These are phyloP conservation scores for Aricia agestis DNA, from an alignment of 1,140 invertebrate genomes.

Conservation along the genomic window DNA sequence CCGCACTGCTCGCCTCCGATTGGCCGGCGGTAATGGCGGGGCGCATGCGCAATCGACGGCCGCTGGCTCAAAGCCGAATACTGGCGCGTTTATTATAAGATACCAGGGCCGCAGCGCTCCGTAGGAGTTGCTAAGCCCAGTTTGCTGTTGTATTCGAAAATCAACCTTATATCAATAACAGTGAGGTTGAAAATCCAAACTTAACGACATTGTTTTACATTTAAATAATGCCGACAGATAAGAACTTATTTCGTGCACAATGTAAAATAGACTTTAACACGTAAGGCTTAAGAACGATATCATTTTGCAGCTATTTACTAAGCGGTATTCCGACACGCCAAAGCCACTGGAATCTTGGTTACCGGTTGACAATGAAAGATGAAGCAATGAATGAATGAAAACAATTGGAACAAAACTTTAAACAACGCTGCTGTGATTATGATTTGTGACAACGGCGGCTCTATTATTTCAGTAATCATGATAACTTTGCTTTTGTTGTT, in stretches of 20 bases:
- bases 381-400: slow-evolving; percentile 41
- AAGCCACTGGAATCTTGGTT: slow-evolving; percentile 51
- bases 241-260: slow-evolving; percentile 31
- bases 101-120: slow-evolving; percentile 67
- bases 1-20: slow-evolving; percentile 56
- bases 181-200: slow-evolving; percentile 30
- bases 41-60: slow-evolving; percentile 65
- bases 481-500: neutral
- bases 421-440: slow-evolving; percentile 18
- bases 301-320: slow-evolving; percentile 39
- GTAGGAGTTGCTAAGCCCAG: slow-evolving; percentile 59
- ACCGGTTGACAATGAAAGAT: slow-evolving; percentile 41
- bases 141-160: slow-evolving; percentile 23
- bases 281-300: slow-evolving; percentile 24
- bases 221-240: slow-evolving; percentile 55
- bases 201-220: slow-evolving; percentile 38
- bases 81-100: slow-evolving; percentile 69
- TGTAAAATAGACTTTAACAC: slow-evolving; percentile 39
- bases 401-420: slow-evolving; percentile 26
- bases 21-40: slow-evolving; percentile 59
- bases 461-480: neutral
- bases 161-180: slow-evolving; percentile 25
- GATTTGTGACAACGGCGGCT: slow-evolving; percentile 5
- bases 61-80: slow-evolving; percentile 63
- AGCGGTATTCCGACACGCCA: slow-evolving; percentile 66